phyloP scores from a whole-genome alignment of 2,888 invertebrate species.

The Allolobophora icterica region DNA sequence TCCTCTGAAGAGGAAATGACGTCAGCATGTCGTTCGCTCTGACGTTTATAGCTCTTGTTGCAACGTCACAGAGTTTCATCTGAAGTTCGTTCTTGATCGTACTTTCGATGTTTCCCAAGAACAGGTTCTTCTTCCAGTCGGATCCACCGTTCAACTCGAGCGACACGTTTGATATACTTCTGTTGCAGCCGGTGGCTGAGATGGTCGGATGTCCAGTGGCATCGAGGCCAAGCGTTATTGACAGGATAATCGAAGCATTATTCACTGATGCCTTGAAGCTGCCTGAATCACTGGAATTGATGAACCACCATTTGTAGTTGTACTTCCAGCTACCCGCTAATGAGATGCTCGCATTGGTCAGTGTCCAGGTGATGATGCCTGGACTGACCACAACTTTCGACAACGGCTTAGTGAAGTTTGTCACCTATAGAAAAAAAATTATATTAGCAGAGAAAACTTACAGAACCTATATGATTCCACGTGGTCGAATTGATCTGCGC shows the following conservation, averaged over 20 bases:
- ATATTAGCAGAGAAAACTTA: not conserved
- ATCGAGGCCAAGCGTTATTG: not conserved
- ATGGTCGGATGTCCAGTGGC: slow-evolving; percentile 19
- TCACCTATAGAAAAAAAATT: not conserved
- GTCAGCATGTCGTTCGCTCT: too few relatives aligned
- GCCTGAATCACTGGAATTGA: not conserved
- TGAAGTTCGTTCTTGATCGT: not conserved
- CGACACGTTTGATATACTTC: not conserved
- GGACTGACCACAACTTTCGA: too few relatives aligned
- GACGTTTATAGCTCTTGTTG: too few relatives aligned
- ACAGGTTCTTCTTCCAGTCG: slow-evolving; percentile 25
- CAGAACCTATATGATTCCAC: too few relatives aligned
- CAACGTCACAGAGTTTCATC: not conserved
- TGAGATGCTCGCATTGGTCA: too few relatives aligned
- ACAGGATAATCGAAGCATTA: not conserved
- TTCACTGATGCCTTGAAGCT: not conserved
- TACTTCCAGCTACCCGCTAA: too few relatives aligned
- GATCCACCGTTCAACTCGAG: slow-evolving; percentile 13
- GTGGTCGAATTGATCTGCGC: not conserved
- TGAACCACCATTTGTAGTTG: too few relatives aligned
- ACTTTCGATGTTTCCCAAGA: not conserved
- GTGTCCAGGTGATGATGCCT: too few relatives aligned
- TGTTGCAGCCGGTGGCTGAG: not conserved
- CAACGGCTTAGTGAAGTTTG: not conserved
- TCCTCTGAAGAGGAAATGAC: too few relatives aligned